Conservation (phyloP, 1,140 invertebrate species). For the Gonatopus flavifemur region DNA sequence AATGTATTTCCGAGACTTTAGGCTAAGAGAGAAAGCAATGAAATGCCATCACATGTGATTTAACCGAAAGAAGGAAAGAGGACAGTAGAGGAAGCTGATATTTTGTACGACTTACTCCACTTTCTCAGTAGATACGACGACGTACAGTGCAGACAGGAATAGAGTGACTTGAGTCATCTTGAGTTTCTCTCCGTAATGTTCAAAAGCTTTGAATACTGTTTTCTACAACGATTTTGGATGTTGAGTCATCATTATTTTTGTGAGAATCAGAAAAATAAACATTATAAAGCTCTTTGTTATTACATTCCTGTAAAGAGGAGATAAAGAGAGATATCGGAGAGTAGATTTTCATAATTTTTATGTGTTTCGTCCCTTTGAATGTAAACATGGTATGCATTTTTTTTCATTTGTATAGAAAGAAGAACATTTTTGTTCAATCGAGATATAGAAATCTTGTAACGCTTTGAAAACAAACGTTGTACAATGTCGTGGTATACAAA, state of each 20-base stretch:
- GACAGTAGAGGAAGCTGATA: conserved; percentile 21
- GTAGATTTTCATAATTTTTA: too few species aligned
- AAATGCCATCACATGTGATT: background rate
- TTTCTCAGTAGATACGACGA: conserved; percentile 31
- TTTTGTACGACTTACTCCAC: conserved; percentile 26
- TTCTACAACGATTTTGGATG: conserved; percentile 24
- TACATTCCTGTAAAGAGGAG: too few species aligned
- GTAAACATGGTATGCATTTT: background rate
- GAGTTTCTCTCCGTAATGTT: conserved; percentile 15
- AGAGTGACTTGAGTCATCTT: conserved; percentile 32
- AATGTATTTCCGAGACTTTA: too few species aligned
- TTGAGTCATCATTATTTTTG: conserved; percentile 20
- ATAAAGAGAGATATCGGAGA: too few species aligned
- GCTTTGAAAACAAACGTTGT: too few species aligned
- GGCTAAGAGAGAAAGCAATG: conserved; percentile 8
- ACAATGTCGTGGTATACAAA: too few species aligned
- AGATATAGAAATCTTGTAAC: too few species aligned
- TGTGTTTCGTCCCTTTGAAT: too few species aligned
- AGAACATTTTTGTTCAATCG: background rate
- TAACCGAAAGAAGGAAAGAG: conserved; percentile 14
- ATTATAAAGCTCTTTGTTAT: background rate
- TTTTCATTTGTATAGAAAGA: background rate
- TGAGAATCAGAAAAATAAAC: background rate
- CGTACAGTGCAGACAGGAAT: conserved; percentile 28
- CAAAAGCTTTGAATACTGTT: conserved; percentile 23